Percentiles rank a stretch among this genome's conserved stretches.
phyloP scores from a whole-genome alignment of 2,888 invertebrate species.

The Caenorhabditis zanzibari region DNA sequence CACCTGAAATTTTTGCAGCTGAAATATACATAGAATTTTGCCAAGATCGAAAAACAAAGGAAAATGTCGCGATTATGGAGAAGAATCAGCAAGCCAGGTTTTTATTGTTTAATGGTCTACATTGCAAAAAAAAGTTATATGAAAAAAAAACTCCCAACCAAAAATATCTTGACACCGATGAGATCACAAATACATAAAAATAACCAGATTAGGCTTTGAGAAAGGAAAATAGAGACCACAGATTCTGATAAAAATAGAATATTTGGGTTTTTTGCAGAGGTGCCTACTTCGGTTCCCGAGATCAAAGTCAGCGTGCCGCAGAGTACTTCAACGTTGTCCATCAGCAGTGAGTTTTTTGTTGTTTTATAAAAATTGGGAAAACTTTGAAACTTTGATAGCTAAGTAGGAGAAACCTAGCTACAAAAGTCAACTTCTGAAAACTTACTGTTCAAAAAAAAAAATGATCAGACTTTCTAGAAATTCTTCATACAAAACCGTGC shows the following conservation, averaged over 20 bases:
- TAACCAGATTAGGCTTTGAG: constrained; percentile 17
- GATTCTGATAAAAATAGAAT: neutral
- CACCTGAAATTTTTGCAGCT: neutral
- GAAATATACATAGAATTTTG: neutral
- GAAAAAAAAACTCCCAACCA: neutral
- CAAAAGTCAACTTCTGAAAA: too few relatives aligned
- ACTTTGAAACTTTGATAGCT: too few relatives aligned
- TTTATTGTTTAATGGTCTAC: neutral
- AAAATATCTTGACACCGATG: constrained; percentile 3
- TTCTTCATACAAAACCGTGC: too few relatives aligned
- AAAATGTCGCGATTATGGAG: constrained; percentile 62
- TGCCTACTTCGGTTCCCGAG: constrained; percentile 72
- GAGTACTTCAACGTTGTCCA: constrained; percentile 68
- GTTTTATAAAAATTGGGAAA: neutral
- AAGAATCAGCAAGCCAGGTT: constrained; percentile 66
- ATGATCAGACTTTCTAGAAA: too few relatives aligned
- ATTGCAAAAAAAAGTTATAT: neutral
- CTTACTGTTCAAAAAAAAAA: too few relatives aligned
- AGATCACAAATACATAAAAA: constrained; percentile 15
- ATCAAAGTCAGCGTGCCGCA: constrained; percentile 71
- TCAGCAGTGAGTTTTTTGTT: constrained; percentile 67
- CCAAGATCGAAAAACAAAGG: neutral
- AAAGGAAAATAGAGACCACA: neutral
- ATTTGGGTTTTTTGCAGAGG: constrained; percentile 69
- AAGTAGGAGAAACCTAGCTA: too few relatives aligned